phyloP scores from a whole-genome alignment of 2,888 invertebrate genomes.

The Sesia apiformis region DNA sequence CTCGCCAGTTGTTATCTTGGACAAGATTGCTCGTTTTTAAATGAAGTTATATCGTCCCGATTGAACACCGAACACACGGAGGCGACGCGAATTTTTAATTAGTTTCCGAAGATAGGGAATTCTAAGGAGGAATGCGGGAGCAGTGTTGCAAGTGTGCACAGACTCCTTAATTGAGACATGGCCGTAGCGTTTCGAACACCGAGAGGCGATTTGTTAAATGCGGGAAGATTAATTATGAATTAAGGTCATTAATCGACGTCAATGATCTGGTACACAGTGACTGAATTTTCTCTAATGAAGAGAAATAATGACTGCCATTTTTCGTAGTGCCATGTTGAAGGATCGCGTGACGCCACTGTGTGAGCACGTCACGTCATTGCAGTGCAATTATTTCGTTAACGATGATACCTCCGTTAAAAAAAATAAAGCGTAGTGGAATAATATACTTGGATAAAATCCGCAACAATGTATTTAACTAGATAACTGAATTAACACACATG shows the following conservation, averaged over 20 bases:
- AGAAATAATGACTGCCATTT: constrained; percentile 50
- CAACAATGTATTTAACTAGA: constrained; percentile 13
- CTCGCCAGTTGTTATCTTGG: constrained; percentile 67
- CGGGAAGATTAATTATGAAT: constrained; percentile 55
- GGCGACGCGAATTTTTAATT: constrained; percentile 73
- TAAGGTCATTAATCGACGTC: constrained; percentile 44
- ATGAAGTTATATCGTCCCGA: constrained; percentile 73
- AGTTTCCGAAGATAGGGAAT: constrained; percentile 73
- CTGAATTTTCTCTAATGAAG: constrained; percentile 42
- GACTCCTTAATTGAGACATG: constrained; percentile 68
- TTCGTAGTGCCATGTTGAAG: constrained; percentile 38
- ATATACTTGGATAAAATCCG: constrained; percentile 3
- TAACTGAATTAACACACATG: constrained; percentile 7
- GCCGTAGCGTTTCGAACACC: constrained; percentile 38
- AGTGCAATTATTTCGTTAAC: constrained; percentile 28
- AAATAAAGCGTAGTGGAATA: not conserved
- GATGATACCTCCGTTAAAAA: constrained; percentile 4
- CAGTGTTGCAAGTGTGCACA: constrained; percentile 52
- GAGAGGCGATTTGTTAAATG: constrained; percentile 56
- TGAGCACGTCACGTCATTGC: constrained; percentile 24
- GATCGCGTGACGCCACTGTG: constrained; percentile 34
- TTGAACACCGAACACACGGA: constrained; percentile 61
- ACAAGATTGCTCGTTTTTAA: constrained; percentile 74
- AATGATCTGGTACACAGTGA: constrained; percentile 23
- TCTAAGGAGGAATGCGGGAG: constrained; percentile 66